A percentile compares a stretch with the other conserved stretches of the same genome.
phyloP scores from a whole-genome alignment of 2,797 vertebrate genomes.

The Remorina albescens region DNA sequence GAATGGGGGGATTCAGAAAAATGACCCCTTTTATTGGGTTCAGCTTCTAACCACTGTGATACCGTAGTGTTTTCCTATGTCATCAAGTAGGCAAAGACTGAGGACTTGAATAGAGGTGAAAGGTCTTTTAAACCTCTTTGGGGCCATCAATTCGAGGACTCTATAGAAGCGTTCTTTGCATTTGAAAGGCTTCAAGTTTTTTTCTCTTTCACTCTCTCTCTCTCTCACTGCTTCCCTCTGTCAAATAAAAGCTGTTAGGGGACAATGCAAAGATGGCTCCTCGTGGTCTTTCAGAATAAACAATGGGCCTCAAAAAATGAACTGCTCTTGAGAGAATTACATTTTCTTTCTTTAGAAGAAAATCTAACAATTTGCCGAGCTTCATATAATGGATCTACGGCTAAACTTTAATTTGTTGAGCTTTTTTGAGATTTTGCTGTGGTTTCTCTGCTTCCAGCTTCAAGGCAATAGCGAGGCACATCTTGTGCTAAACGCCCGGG shows the following conservation, averaged over 20 bases:
- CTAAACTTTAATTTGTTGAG: slow-evolving; percentile 68
- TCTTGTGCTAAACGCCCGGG: slow-evolving; percentile 44
- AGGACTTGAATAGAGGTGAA: slow-evolving; percentile 91
- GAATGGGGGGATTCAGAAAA: slow-evolving; percentile 89
- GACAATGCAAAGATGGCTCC: slow-evolving; percentile 89
- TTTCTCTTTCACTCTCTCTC: slow-evolving; percentile 77
- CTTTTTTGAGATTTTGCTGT: slow-evolving; percentile 49
- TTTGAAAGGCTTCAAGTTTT: slow-evolving; percentile 95
- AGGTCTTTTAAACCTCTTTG: slow-evolving; percentile 95
- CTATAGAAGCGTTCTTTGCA: slow-evolving; percentile 91
- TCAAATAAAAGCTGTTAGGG: slow-evolving; percentile 92
- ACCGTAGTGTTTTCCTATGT: slow-evolving; percentile 90
- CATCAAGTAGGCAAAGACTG: slow-evolving; percentile 91
- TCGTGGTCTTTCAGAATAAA: slow-evolving; percentile 92
- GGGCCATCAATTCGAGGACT: slow-evolving; percentile 92
- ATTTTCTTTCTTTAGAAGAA: slow-evolving; percentile 86
- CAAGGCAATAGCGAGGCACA: slow-evolving; percentile 43
- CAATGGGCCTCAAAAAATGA: slow-evolving; percentile 90
- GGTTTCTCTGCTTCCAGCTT: slow-evolving; percentile 58
- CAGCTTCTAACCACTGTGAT: slow-evolving; percentile 92
- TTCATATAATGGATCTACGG: slow-evolving; percentile 75
- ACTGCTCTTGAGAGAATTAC: slow-evolving; percentile 91
- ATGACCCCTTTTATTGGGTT: slow-evolving; percentile 96
- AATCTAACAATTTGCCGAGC: slow-evolving; percentile 85
- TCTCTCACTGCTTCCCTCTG: slow-evolving; percentile 82